Base-by-base conservation (phyloP, 2,888 invertebrate genomes). In the Drosophila nr. perissopoda region DNA sequence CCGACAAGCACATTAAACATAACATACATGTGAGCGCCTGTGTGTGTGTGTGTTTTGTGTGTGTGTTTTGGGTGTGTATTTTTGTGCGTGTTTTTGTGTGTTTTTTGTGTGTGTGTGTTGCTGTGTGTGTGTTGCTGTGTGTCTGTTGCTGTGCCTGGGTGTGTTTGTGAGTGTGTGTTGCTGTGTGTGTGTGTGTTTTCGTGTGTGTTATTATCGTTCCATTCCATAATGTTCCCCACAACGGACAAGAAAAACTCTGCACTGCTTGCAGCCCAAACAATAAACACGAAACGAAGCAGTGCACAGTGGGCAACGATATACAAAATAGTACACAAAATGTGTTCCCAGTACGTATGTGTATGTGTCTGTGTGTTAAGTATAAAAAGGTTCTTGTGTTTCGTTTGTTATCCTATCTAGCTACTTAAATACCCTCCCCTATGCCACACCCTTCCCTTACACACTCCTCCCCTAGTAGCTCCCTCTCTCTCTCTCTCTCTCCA, bases 381-480 rank as follows among this genome's bases (percentile, higher is more conserved):
- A 36, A 34, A 53, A 53, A 34, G 25, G 2, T 38, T 36, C 25
- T 34, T 7, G 49, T 49, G 27, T 56, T 51, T 51, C 27, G 29
- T 52, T 34, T 59, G 48, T 29, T 48, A 38, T 33, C 52, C 70
- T 74, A 60, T 38, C 75, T 51, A 67, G 46, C 74, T 69, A 69
- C 38, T 63, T 69, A 59, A 18, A 49, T 29, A 59, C 27, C 61
- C 58, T 8, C 54, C 67, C 18, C 34, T 25, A 10, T 21, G 4
- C 10, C 54, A 6, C 13, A n/a, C 40, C 11, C 25, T 2, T 31
- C 13, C 46, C 31, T 18, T 36, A 42, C 21, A 21, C 21, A 10
- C 38, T 6, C n/a, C 13, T 11, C 33, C 21, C 31, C 38, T 25
- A 25, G n/a, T 18, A 25, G 25, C 48, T 16, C 16, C 56, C 40